A percentile compares a stretch with the other conserved stretches of the same genome.
Evolutionary conservation across 2,888 invertebrate species (phyloP).

Genomic region (Capitulum mitella): DNA sequence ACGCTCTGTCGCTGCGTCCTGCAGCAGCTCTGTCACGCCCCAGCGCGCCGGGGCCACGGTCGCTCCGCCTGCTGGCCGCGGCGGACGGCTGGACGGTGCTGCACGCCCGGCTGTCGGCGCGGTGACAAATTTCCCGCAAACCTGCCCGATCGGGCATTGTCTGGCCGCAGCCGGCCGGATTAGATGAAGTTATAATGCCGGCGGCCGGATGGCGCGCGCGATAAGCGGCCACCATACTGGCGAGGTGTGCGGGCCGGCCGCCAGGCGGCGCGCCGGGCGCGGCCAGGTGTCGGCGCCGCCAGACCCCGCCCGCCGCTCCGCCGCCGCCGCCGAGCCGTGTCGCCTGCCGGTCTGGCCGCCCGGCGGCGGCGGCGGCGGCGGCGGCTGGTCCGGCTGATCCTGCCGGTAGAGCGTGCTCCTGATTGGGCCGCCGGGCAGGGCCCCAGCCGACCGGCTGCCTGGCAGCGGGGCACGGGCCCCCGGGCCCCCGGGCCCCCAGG

Average conservation of each 20-base stretch:
- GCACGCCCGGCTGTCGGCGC: not conserved
- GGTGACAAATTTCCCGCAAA: not conserved
- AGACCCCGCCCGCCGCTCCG: not conserved
- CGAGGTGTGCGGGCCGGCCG: not conserved
- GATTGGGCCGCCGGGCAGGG: too few relatives aligned
- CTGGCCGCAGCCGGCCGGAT: not conserved
- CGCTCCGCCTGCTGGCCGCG: not conserved
- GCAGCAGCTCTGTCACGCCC: too few relatives aligned
- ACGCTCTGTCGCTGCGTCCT: too few relatives aligned
- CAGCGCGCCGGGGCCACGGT: too few relatives aligned
- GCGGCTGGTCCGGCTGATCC: too few relatives aligned
- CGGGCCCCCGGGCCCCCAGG: too few relatives aligned
- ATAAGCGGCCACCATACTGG: not conserved
- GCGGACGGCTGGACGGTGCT: not conserved
- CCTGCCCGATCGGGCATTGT: not conserved
- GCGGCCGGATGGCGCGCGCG: not conserved
- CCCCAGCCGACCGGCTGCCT: too few relatives aligned
- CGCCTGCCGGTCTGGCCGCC: too few relatives aligned
- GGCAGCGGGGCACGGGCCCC: too few relatives aligned
- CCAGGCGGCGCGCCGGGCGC: not conserved
- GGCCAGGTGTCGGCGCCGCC: not conserved
- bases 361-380: too few relatives aligned
- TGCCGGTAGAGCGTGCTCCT: too few relatives aligned
- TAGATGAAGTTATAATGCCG: slow-evolving; percentile 1
- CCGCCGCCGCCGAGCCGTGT: not conserved